Base-by-base conservation (phyloP, 2,113 vertebrate genomes). In the Seriola dumerili region DNA sequence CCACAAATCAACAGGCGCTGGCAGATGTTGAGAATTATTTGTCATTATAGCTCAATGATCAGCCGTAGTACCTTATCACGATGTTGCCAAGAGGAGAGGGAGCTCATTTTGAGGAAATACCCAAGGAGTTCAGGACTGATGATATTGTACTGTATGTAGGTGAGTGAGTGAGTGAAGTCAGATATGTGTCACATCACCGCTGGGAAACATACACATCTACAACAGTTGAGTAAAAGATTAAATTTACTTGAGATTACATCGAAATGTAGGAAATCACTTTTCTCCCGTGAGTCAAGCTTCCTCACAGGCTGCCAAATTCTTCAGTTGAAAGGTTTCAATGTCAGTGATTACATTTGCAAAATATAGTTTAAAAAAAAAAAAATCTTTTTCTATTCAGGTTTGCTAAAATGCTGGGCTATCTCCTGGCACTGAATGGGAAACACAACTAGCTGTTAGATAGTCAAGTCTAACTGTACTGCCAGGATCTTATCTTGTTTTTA, bases 1-100 rank as follows among this genome's bases (percentile, higher is more conserved):
- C 86, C 90, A 29, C 91, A 91, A 92, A 91, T 91, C 90, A 89
- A 82, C 83, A 80, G 79, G 46, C 72, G 2, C 34, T 36, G 88
- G 84, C 91, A 91, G 89, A 93, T 92, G 88, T 89, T 85, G 42
- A 73, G 72, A 79, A 89, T 87, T 88, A 75, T 61, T 29, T 44
- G 71, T 57, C 84, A 85, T 86, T 83, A 73, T 23, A 63, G 64
- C 23, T 77, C 16, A 69, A 55, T 82, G 84, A 81, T 85, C 61
- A 44, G 36, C 6, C 16, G 29, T 38, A 21, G 55, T 38, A 50
- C 77, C 71, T 76, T 52, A 64, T 80, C 69, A 69, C 23, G 59
- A 63, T 17, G 21, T 8, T 32, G 23, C 38, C 23, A 67, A 73
- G 46, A 55, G 48, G 44, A 73, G 10, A 52, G 17, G 14, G 8